Conservation (phyloP, 2,113 vertebrate genomes). For the Ageneiosus marmoratus region DNA sequence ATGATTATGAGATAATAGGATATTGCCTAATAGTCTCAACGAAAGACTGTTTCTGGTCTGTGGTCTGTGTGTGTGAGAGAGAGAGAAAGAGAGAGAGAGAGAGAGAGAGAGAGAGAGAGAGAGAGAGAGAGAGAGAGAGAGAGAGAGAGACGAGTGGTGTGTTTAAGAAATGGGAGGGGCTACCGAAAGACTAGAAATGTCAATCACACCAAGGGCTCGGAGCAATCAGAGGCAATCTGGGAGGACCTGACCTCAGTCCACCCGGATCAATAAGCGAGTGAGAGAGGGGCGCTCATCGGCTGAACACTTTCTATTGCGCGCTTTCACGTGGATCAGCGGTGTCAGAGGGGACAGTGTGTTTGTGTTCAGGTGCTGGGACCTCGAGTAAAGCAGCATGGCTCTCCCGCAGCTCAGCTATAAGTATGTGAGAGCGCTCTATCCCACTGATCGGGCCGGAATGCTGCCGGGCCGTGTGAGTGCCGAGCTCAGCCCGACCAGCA, state of each 20-base stretch:
- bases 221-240: conserved; percentile 98
- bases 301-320: conserved; percentile 71
- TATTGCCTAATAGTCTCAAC: conserved; percentile 57
- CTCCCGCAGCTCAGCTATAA: conserved; percentile 96
- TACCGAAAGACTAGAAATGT: conserved; percentile 93
- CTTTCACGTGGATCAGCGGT: conserved; percentile 77
- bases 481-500: conserved; percentile 86
- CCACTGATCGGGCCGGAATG: conserved; percentile 85
- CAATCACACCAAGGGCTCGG: conserved; percentile 93
- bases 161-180: conserved; percentile 91
- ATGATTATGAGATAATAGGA: conserved; percentile 68
- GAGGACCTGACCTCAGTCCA: conserved; percentile 98
- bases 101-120: conserved; percentile 65
- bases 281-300: conserved; percentile 79
- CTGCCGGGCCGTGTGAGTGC: conserved; percentile 78
- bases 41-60: background rate
- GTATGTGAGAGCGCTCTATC: conserved; percentile 91
- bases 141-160: conserved; percentile 66
- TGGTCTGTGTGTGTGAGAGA: conserved; percentile 45
- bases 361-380: conserved; percentile 72
- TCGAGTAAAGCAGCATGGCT: conserved; percentile 80
- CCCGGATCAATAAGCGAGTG: conserved; percentile 93
- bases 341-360: conserved; percentile 63
- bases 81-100: conserved; percentile 51
- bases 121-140: conserved; percentile 66